These are phyloP conservation scores for Phengaris alcon DNA, from an alignment of 2,888 invertebrate genomes.

Conservation along the genomic window DNA sequence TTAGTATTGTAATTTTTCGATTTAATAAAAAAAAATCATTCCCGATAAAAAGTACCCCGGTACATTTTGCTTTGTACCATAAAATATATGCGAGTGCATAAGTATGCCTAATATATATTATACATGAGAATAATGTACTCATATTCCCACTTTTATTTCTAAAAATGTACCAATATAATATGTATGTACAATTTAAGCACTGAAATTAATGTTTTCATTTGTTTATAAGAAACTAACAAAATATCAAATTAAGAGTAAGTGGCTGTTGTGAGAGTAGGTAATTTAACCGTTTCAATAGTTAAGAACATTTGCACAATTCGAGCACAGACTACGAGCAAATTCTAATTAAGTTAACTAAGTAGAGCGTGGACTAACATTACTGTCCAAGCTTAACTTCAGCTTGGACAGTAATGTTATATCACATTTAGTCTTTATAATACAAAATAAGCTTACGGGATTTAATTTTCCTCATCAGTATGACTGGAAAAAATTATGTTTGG, in stretches of 20 bases:
- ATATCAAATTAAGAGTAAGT: not conserved
- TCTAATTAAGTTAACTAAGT: constrained; percentile 66
- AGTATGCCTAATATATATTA: no score
- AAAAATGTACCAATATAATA: no score
- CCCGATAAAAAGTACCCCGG: no score
- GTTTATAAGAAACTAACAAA: not conserved
- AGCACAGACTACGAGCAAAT: constrained; percentile 52
- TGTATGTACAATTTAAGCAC: not conserved
- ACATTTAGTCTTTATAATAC: constrained; percentile 34
- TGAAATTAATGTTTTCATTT: not conserved
- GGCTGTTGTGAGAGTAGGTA: constrained; percentile 22
- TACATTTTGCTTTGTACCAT: no score
- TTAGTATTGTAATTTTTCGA: no score
- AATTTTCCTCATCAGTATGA: not conserved
- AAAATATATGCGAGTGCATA: no score
- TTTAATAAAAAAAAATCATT: no score
- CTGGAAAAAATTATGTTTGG: no score
- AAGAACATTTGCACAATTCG: constrained; percentile 51
- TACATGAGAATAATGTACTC: no score
- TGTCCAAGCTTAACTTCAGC: constrained; percentile 40
- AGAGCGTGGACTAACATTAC: constrained; percentile 48
- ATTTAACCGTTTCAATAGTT: constrained; percentile 48
- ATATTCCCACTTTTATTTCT: no score
- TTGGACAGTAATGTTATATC: constrained; percentile 40
- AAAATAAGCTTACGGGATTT: constrained; percentile 1